phyloP scores from a whole-genome alignment of 1,140 invertebrate genomes.

The Papilio aristodemus region DNA sequence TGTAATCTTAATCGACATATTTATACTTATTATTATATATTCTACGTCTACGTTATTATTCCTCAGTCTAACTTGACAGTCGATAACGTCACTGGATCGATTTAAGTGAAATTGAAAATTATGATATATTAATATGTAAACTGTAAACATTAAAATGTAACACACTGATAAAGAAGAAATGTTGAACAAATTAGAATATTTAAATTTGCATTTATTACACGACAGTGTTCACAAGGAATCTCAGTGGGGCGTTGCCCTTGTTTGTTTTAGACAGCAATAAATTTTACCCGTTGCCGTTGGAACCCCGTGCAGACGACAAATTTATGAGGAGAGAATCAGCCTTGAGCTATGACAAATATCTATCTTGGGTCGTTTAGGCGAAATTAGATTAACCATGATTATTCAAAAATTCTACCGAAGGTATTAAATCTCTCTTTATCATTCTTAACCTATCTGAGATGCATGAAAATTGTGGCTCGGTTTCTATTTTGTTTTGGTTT shows the following conservation, averaged over 20 bases:
- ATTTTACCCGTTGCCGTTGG: slow-evolving; percentile 57
- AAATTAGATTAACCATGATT: slow-evolving; percentile 62
- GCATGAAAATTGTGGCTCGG: neutral
- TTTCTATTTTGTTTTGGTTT: too few species aligned
- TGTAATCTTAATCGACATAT: neutral
- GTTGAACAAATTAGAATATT: neutral
- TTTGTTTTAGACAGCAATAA: slow-evolving; percentile 67
- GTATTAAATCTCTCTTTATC: slow-evolving; percentile 8
- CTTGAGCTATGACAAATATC: slow-evolving; percentile 56
- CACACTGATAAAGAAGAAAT: neutral
- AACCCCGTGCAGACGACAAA: slow-evolving; percentile 60
- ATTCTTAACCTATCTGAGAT: slow-evolving; percentile 6
- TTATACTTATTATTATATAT: neutral
- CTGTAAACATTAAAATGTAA: neutral
- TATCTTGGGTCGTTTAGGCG: slow-evolving; percentile 45
- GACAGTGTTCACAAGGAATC: slow-evolving; percentile 46
- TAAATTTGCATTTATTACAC: slow-evolving; percentile 34
- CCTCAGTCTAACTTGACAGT: too few species aligned
- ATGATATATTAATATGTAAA: neutral
- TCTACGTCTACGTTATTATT: too few species aligned
- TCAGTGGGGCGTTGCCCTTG: slow-evolving; percentile 64
- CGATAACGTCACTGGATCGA: too few species aligned
- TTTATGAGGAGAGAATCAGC: slow-evolving; percentile 62
- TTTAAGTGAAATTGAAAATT: too few species aligned
- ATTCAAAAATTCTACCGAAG: slow-evolving; percentile 31